phyloP scores from a whole-genome alignment of 2,888 invertebrate genomes.

The Xylota segnis region DNA sequence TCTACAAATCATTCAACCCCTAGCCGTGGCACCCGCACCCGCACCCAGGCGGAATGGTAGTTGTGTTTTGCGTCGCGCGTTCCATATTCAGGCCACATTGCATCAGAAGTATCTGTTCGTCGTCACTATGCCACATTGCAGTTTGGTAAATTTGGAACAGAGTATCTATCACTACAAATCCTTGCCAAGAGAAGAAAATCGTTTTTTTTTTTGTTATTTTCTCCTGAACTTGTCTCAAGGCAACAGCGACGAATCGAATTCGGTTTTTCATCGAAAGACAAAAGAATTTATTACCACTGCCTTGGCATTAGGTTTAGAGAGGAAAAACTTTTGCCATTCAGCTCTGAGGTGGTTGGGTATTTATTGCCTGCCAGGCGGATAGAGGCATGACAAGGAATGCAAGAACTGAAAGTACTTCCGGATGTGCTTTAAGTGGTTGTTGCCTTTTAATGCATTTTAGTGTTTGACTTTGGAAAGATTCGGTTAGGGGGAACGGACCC shows the following conservation, averaged over 20 bases:
- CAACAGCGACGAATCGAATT: constrained; percentile 29
- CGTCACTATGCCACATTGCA: constrained; percentile 20
- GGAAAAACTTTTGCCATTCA: constrained; percentile 14
- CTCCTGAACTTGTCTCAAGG: constrained; percentile 66
- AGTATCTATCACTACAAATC: not conserved
- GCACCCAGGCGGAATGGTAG: not conserved
- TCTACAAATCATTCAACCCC: constrained; percentile 3
- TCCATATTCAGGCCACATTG: constrained; percentile 8
- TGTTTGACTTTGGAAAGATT: not conserved
- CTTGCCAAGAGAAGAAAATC: constrained; percentile 38
- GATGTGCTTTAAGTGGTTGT: not conserved
- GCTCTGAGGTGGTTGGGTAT: not conserved
- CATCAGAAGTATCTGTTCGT: not conserved
- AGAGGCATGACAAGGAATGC: not conserved
- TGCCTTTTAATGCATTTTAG: constrained; percentile 9
- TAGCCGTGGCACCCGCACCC: not conserved
- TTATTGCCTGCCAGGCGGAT: not conserved
- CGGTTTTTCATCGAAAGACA: constrained; percentile 21
- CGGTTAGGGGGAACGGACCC: not conserved
- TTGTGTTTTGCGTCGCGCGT: not conserved
- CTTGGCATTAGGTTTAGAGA: constrained; percentile 1
- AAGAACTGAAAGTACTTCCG: constrained; percentile 1
- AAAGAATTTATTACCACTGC: constrained; percentile 32
- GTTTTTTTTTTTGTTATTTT: constrained; percentile 27
- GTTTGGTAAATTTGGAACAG: constrained; percentile 27